Conservation (phyloP, 2,888 invertebrate genomes). For the Apodemia hepburni region DNA sequence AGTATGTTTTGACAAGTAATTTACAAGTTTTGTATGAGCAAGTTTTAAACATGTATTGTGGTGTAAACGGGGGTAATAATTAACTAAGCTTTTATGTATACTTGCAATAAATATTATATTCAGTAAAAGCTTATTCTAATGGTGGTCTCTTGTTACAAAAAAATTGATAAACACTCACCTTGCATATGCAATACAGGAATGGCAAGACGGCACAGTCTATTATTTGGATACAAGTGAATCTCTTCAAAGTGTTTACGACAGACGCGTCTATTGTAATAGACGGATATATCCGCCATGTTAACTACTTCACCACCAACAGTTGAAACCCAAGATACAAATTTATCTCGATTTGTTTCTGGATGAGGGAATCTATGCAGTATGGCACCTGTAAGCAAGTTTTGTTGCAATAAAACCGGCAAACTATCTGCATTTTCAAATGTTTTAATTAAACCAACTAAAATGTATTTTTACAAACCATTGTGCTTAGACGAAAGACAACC, state of each 20-base stretch:
- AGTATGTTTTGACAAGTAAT: too few species aligned
- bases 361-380: neutral
- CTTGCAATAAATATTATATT: too few species aligned
- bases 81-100: too few species aligned
- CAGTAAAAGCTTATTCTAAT: too few species aligned
- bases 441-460: neutral
- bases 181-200: neutral
- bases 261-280: conserved; percentile 9
- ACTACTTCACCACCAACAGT: neutral
- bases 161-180: neutral
- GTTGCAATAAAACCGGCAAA: neutral
- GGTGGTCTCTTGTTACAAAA: too few species aligned
- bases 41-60: too few species aligned
- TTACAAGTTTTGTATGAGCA: too few species aligned
- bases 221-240: neutral
- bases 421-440: neutral
- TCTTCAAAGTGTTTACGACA: neutral
- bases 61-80: too few species aligned
- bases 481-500: neutral
- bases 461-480: neutral
- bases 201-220: neutral
- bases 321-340: neutral
- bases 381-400: neutral
- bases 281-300: neutral
- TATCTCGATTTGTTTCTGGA: neutral